Percentiles rank a stretch among this genome's conserved stretches.
phyloP scores from a whole-genome alignment of 1,140 invertebrate species.

The Temnothorax longispinosus region DNA sequence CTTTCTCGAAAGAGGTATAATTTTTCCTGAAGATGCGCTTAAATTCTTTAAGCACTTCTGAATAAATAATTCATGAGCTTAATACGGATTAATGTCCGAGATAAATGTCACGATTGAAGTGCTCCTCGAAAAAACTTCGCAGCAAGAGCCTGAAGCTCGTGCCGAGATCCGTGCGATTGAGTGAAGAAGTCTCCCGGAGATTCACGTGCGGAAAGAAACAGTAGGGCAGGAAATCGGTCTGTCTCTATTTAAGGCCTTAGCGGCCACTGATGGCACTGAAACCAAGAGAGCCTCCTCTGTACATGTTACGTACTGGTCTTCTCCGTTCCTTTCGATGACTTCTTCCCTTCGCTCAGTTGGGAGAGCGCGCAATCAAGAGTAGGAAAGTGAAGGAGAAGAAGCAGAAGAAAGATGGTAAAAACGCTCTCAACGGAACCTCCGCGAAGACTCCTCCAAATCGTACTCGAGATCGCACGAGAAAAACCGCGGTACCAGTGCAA shows the following conservation, averaged over 20 bases:
- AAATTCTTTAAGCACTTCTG: neutral
- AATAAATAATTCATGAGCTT: constrained; percentile 9
- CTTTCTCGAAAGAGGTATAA: neutral
- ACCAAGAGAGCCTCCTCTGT: constrained; percentile 56
- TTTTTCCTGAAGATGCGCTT: neutral
- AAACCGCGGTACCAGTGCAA: neutral
- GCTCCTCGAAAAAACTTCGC: neutral
- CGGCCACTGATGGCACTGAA: constrained; percentile 58
- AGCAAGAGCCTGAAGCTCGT: neutral
- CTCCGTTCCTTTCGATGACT: constrained; percentile 59
- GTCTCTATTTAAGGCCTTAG: constrained; percentile 75
- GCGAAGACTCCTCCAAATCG: constrained; percentile 31
- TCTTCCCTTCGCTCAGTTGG: constrained; percentile 53
- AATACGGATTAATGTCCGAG: constrained; percentile 6
- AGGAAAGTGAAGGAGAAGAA: neutral
- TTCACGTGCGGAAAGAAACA: constrained; percentile 50
- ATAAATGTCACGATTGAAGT: neutral
- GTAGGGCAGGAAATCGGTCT: constrained; percentile 80
- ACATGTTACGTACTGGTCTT: constrained; percentile 1
- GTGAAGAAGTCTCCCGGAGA: neutral
- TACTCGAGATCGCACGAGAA: neutral
- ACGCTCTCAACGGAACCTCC: constrained; percentile 28
- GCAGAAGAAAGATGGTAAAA: constrained; percentile 48
- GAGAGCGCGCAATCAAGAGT: constrained; percentile 35
- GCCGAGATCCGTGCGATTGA: neutral